A percentile compares a stretch with the other conserved stretches of the same genome.
Evolutionary conservation across 2,113 vertebrate genomes (phyloP).

Genomic region (Montifringilla adamsi): DNA sequence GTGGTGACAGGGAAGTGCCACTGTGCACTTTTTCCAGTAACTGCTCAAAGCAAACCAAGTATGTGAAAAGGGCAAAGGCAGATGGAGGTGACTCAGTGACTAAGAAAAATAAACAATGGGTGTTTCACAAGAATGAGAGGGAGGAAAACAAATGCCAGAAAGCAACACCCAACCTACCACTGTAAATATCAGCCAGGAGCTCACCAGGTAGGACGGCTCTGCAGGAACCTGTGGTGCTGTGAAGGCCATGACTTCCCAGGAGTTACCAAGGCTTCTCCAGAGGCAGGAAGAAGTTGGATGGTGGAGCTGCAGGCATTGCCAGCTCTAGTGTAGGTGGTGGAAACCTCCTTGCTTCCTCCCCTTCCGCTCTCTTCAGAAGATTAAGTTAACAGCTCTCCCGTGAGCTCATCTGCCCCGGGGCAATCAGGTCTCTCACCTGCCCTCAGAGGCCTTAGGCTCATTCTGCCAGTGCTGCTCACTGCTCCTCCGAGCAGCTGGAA

Average conservation of each 20-base stretch:
- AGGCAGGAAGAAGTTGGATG: background rate
- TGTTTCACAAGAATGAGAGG: background rate
- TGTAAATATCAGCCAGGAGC: background rate
- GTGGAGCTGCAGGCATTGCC: background rate
- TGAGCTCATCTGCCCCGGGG: background rate
- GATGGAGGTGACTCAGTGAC: background rate
- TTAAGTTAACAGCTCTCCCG: background rate
- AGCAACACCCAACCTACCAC: background rate
- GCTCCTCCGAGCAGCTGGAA: background rate
- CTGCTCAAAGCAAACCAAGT: background rate
- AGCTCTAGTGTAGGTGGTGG: background rate
- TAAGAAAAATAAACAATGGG: background rate
- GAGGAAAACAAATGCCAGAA: background rate
- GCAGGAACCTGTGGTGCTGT: fast-evolving
- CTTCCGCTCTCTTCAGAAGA: fast-evolving
- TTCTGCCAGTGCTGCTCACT: background rate
- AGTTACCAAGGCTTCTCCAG: fast-evolving
- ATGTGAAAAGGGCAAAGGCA: background rate
- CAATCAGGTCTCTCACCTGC: background rate
- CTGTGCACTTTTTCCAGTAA: background rate
- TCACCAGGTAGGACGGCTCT: background rate
- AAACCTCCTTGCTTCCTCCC: background rate
- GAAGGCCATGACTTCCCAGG: fast-evolving
- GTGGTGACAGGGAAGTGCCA: background rate
- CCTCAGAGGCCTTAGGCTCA: background rate